Conservation (phyloP, 2,797 vertebrate genomes). For the Coracias cyanogaster region DNA sequence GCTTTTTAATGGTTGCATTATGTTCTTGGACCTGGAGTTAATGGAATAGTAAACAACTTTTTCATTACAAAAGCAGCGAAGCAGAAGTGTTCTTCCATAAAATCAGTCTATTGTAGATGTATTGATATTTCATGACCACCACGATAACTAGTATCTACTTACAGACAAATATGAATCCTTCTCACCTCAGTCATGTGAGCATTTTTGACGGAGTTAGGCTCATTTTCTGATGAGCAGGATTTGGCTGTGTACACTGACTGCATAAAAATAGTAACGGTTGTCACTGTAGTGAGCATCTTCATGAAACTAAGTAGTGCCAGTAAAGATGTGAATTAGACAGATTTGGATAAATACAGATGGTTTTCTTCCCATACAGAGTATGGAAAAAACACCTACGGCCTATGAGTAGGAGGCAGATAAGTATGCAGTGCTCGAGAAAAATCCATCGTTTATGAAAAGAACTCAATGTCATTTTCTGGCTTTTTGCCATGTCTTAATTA, state of each 20-base stretch:
- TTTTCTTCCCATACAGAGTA: not conserved
- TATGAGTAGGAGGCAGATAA: not conserved
- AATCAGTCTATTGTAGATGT: not conserved
- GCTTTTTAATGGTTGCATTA: constrained; percentile 26
- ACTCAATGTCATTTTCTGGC: not conserved
- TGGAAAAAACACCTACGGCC: not conserved
- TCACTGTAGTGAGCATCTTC: not conserved
- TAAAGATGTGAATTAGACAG: not conserved
- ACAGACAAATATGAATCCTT: not conserved
- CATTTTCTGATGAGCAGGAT: not conserved
- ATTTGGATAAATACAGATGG: not conserved
- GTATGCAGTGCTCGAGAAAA: not conserved
- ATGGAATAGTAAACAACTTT: constrained; percentile 38
- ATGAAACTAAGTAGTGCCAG: not conserved
- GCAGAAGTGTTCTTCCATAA: not conserved
- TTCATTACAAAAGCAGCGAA: not conserved
- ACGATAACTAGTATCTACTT: not conserved
- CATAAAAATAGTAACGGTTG: not conserved
- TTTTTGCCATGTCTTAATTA: not conserved
- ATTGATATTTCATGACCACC: not conserved
- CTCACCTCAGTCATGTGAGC: not conserved
- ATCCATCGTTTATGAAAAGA: not conserved
- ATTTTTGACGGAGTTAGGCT: not conserved
- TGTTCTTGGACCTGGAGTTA: not conserved
- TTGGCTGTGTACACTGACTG: not conserved